phyloP scores from a whole-genome alignment of 2,113 vertebrate genomes.

The Cyanoliseus patagonus region DNA sequence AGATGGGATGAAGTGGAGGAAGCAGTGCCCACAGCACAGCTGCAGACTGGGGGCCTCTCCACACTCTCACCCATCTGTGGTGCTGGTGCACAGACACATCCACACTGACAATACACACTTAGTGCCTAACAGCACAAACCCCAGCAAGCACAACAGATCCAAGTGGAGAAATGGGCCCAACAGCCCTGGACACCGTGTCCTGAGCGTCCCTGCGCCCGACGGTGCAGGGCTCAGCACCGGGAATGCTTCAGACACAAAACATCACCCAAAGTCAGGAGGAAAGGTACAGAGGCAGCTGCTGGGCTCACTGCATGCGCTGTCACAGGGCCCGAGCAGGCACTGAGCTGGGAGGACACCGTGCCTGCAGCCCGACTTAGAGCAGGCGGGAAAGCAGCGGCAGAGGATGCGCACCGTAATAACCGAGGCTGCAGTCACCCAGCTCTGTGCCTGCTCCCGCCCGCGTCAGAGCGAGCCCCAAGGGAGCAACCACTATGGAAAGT shows the following conservation, averaged over 20 bases:
- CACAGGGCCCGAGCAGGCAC: not conserved
- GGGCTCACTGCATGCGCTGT: not conserved
- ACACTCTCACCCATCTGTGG: rapidly evolving
- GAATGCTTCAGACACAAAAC: not conserved
- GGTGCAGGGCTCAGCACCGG: too few species aligned
- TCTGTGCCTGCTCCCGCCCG: not conserved
- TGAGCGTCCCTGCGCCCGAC: not conserved
- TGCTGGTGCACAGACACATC: not conserved
- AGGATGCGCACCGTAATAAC: rapidly evolving
- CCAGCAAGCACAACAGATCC: not conserved
- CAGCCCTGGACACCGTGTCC: not conserved
- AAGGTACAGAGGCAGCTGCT: not conserved
- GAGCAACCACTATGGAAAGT: not conserved
- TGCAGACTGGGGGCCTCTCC: not conserved
- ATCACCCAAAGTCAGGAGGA: not conserved
- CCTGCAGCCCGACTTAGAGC: not conserved
- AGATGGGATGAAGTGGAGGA: not conserved
- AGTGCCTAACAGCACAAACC: not conserved
- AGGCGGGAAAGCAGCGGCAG: not conserved
- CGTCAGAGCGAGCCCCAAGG: rapidly evolving
- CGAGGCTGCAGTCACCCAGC: not conserved
- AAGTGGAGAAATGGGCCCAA: not conserved
- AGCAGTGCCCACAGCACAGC: not conserved
- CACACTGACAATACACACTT: rapidly evolving
- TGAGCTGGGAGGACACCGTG: not conserved